These are phyloP conservation scores for Phoebastria nigripes DNA, from an alignment of 2,797 vertebrate species.

Conservation along the genomic window DNA sequence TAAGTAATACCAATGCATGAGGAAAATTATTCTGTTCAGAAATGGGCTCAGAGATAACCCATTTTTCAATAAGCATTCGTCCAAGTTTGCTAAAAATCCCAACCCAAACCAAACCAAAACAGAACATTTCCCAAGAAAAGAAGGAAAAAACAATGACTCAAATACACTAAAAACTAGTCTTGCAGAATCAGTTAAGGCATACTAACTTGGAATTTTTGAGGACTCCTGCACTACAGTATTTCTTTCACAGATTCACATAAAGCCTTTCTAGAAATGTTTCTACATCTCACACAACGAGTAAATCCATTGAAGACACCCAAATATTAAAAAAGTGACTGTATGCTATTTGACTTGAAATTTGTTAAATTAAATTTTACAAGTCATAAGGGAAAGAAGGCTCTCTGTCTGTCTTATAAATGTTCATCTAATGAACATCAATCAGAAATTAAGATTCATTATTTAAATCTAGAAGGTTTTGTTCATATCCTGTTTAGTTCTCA, in stretches of 20 bases:
- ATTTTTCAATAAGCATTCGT: neutral
- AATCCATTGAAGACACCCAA: neutral
- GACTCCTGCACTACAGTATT: neutral
- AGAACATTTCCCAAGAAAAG: neutral
- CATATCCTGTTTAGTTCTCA: conserved; percentile 44
- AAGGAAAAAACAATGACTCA: neutral
- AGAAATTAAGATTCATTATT: conserved; percentile 65
- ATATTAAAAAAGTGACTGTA: neutral
- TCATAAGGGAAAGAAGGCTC: conserved; percentile 19
- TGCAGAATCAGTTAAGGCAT: neutral
- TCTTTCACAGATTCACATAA: neutral
- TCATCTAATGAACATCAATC: conserved; percentile 22
- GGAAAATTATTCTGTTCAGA: neutral
- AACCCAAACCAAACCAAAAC: neutral
- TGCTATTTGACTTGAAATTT: conserved; percentile 38
- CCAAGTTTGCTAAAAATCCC: neutral
- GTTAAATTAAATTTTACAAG: conserved; percentile 57
- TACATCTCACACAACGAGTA: neutral
- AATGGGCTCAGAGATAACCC: neutral
- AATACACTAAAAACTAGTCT: neutral
- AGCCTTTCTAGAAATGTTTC: neutral
- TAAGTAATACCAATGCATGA: neutral
- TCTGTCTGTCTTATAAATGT: conserved; percentile 10
- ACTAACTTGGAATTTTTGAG: neutral
- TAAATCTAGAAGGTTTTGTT: conserved; percentile 16